A percentile compares a stretch with the other conserved stretches of the same genome.
These are phyloP conservation scores for Aphelocoma californica DNA, from an alignment of 2,797 vertebrate species.

Conservation along the genomic window DNA sequence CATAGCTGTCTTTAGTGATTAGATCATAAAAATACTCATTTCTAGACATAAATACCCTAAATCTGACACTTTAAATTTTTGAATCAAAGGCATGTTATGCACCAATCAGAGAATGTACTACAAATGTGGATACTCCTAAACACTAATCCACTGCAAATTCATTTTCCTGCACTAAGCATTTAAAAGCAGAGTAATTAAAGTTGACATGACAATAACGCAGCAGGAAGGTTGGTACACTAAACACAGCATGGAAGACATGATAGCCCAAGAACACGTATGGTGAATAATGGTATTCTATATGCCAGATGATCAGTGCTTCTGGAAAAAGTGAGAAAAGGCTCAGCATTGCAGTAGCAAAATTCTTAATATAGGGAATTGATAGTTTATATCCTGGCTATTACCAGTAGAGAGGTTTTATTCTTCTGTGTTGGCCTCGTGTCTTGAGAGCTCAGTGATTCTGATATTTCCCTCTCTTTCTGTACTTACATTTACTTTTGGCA, in stretches of 20 bases:
- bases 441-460: neutral
- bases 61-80: neutral
- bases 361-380: neutral
- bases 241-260: neutral
- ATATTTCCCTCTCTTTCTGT: neutral
- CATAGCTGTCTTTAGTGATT: neutral
- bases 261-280: neutral
- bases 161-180: neutral
- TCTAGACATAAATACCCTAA: neutral
- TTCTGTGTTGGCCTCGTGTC: neutral
- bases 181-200: slow-evolving; percentile 4
- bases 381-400: neutral
- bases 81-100: neutral
- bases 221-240: neutral
- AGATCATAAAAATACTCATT: neutral
- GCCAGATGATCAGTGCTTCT: neutral
- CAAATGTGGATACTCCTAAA: neutral
- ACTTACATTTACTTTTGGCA: neutral
- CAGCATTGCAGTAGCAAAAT: neutral
- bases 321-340: neutral
- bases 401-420: neutral
- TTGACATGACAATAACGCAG: neutral
- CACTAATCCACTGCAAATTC: neutral
- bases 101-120: neutral
- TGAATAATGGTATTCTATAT: neutral